Percentiles rank a stretch among this genome's conserved stretches.
These are phyloP conservation scores for Drosophila picticornis DNA, from an alignment of 2,888 invertebrate species.

Conservation along the genomic window DNA sequence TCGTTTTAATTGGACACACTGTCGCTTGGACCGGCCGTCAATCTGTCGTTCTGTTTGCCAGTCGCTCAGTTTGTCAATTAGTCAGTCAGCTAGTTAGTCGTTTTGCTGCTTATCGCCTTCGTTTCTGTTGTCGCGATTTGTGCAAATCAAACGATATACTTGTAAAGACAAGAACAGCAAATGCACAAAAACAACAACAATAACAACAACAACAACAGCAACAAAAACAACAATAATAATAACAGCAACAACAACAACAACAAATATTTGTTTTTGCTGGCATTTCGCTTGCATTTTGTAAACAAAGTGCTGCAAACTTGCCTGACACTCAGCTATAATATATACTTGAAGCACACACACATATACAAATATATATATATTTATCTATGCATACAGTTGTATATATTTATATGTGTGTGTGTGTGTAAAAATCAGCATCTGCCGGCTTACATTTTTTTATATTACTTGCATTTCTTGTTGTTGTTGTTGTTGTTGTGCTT, in stretches of 20 bases:
- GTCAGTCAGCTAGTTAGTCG: background rate
- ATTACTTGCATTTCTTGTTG: slow-evolving; percentile 15
- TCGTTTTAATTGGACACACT: slow-evolving; percentile 50
- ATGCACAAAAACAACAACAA: slow-evolving; percentile 17
- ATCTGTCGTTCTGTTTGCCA: slow-evolving; percentile 15
- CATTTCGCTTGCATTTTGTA: slow-evolving; percentile 56
- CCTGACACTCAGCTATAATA: slow-evolving; percentile 46
- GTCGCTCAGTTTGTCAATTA: slow-evolving; percentile 5
- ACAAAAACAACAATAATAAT: slow-evolving; percentile 17
- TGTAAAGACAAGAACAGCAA: slow-evolving; percentile 49
- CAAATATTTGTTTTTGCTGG: slow-evolving; percentile 16
- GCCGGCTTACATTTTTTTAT: slow-evolving; percentile 57
- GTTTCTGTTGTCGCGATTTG: slow-evolving; percentile 60
- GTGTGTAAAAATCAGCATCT: slow-evolving; percentile 39
- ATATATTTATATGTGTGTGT: slow-evolving; percentile 2
- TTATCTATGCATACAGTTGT: slow-evolving; percentile 17
- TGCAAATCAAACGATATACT: slow-evolving; percentile 76
- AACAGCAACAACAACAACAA: slow-evolving; percentile 7
- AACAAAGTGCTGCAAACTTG: slow-evolving; percentile 67
- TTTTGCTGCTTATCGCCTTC: background rate
- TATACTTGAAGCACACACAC: background rate
- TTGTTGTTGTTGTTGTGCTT: slow-evolving; percentile 18
- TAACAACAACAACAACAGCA: slow-evolving; percentile 3
- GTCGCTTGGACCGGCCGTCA: slow-evolving; percentile 28
- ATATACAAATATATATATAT: background rate